Evolutionary conservation across 2,113 vertebrate species (phyloP), one percentile per base, ranked within the genome.

Genomic region (Zosterops lateralis): DNA sequence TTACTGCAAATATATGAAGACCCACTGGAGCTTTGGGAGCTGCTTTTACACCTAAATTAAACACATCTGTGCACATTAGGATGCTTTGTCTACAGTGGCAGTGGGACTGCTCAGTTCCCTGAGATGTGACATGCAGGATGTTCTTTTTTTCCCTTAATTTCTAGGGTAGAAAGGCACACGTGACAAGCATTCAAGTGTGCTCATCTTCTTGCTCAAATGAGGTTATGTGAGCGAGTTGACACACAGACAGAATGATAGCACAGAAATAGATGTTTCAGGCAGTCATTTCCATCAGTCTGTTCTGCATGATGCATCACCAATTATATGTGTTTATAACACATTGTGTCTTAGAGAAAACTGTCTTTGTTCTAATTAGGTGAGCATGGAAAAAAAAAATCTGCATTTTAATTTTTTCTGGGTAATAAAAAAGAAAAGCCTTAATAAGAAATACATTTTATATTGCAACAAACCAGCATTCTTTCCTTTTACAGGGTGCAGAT

Each of bases 351-450:
- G 53, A 84, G 57, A 89, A 84, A 90, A 65, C 40, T 16, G 2
- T 77, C 71, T 90, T 92, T 77, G 66, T 85, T 73, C 67, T 94
- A 82, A 90, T 85, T 85, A 82, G 71, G 45, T 54, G 6, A 82
- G 25, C 42, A 53, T n/a, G 68, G 60, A 87, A 84, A 87, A 84
- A 87, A 87, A 87, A 87, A 76, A 70, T 48, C 36, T 66, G 38
- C 67, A 84, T 86, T 92, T 75, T 93, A 83, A 93, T 90, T 77
- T 51, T 64, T 61, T 81, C 73, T 89, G 44, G 14, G 34, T 87
- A 67, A 47, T 77, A 75, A 83, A 9, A 32, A 31, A 70, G 28
- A 56, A 86, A 73, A 92, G 10, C 36, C 51, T 94, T 54, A 86
- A 54, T 54, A 61, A 73, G 71, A 75, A 77, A 66, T 10, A 10